Conservation (phyloP, 2,888 invertebrate genomes). For the Entomobrya proxima region DNA sequence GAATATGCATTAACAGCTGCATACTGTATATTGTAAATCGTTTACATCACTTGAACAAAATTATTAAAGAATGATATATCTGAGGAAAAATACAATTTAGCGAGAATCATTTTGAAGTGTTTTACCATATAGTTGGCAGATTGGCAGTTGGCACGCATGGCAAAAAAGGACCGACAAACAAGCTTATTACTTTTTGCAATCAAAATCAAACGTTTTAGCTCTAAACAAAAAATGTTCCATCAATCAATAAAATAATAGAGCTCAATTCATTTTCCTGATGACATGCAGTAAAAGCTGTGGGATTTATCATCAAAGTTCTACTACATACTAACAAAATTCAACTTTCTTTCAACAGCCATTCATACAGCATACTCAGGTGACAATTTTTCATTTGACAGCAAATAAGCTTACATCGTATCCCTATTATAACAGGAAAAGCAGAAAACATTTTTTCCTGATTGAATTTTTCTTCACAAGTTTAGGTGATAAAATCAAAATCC, state of each 20-base stretch:
- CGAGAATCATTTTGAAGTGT: no score
- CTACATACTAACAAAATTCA: no score
- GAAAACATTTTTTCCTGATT: background rate
- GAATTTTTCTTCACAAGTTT: background rate
- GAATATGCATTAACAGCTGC: no score
- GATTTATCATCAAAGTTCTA: background rate
- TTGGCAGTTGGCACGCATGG: no score
- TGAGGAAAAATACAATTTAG: no score
- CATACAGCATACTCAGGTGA: no score
- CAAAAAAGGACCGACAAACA: background rate
- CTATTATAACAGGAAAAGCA: background rate
- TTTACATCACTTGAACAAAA: no score
- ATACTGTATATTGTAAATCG: no score
- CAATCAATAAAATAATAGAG: background rate
- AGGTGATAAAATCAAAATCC: background rate
- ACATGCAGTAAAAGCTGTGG: background rate
- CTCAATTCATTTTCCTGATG: background rate
- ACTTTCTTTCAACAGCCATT: no score
- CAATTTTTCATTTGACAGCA: background rate
- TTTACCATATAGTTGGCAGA: no score
- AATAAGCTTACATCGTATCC: background rate
- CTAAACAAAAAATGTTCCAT: background rate
- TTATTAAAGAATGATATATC: no score
- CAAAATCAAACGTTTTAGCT: background rate
- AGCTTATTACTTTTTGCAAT: background rate